phyloP scores from a whole-genome alignment of 2,113 vertebrate species.

The Sorex fumeus region DNA sequence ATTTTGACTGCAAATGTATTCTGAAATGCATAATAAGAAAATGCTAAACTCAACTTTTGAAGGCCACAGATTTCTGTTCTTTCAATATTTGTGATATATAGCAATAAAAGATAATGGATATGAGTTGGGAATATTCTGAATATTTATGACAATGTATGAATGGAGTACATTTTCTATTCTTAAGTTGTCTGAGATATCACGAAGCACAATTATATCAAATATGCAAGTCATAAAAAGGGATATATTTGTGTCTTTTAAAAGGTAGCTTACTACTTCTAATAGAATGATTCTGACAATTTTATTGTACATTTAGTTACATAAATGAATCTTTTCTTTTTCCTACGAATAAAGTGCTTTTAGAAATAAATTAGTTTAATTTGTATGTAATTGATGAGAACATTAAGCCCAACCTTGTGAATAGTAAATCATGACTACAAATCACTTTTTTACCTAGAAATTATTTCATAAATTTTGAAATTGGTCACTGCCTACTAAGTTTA shows the following conservation, averaged over 20 bases:
- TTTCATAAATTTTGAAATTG: slow-evolving; percentile 71
- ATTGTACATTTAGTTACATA: slow-evolving; percentile 63
- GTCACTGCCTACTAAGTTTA: not conserved
- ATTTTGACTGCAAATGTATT: not conserved
- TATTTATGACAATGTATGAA: slow-evolving; percentile 48
- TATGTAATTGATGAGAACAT: slow-evolving; percentile 62
- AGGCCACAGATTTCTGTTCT: not conserved
- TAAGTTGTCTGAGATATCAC: slow-evolving; percentile 1
- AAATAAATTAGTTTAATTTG: slow-evolving; percentile 76
- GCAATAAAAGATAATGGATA: slow-evolving; percentile 14
- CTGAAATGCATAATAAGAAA: not conserved
- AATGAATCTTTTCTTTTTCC: slow-evolving; percentile 64
- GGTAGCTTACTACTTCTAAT: slow-evolving; percentile 59
- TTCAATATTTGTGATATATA: slow-evolving; percentile 10
- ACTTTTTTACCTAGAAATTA: slow-evolving; percentile 58
- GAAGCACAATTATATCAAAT: slow-evolving; percentile 59
- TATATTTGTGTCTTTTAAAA: slow-evolving; percentile 57
- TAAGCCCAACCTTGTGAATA: slow-evolving; percentile 40
- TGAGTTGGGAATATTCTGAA: not conserved
- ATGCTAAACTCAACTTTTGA: not conserved
- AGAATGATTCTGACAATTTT: slow-evolving; percentile 67
- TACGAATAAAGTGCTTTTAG: slow-evolving; percentile 74
- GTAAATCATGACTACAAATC: slow-evolving; percentile 53
- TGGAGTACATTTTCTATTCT: slow-evolving; percentile 19
- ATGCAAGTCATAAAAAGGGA: slow-evolving; percentile 40